These are phyloP conservation scores for Drosophila erecta DNA, from an alignment of 1,140 invertebrate species.

Conservation along the genomic window DNA sequence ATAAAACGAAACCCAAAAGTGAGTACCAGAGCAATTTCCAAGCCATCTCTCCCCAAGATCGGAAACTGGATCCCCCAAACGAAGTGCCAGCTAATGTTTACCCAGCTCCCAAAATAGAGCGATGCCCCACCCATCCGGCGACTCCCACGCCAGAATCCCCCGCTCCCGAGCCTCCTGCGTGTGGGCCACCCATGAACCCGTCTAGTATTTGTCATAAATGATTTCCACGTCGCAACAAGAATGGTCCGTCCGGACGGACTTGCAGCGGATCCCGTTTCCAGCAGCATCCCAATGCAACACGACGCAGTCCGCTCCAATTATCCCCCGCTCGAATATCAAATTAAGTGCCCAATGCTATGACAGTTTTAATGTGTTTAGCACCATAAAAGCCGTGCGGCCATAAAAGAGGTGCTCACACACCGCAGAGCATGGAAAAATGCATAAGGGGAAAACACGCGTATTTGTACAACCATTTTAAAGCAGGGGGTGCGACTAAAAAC, in stretches of 20 bases:
- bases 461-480: conserved; percentile 31
- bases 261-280: conserved; percentile 42
- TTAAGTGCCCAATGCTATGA: conserved; percentile 77
- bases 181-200: conserved; percentile 60
- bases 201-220: conserved; percentile 62
- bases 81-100: conserved; percentile 34
- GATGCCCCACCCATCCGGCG: conserved; percentile 12
- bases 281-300: conserved; percentile 24
- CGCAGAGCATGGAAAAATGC: conserved; percentile 16
- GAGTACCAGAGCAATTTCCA: not conserved
- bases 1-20: too few relatives aligned
- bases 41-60: conserved; percentile 1
- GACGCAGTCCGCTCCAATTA: conserved; percentile 69
- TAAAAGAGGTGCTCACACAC: conserved; percentile 43
- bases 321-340: conserved; percentile 75
- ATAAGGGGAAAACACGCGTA: conserved; percentile 5
- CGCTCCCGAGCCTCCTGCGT: conserved; percentile 10
- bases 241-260: conserved; percentile 26
- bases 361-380: conserved; percentile 80
- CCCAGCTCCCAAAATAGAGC: conserved; percentile 57
- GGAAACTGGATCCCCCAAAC: conserved; percentile 7
- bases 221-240: conserved; percentile 47
- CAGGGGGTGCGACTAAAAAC: conserved; percentile 8
- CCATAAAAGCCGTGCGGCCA: conserved; percentile 65
- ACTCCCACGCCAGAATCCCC: conserved; percentile 57